Evolutionary conservation across 2,113 vertebrate genomes (phyloP), one percentile per base, ranked within the genome.

Genomic region (Anguilla japonica): DNA sequence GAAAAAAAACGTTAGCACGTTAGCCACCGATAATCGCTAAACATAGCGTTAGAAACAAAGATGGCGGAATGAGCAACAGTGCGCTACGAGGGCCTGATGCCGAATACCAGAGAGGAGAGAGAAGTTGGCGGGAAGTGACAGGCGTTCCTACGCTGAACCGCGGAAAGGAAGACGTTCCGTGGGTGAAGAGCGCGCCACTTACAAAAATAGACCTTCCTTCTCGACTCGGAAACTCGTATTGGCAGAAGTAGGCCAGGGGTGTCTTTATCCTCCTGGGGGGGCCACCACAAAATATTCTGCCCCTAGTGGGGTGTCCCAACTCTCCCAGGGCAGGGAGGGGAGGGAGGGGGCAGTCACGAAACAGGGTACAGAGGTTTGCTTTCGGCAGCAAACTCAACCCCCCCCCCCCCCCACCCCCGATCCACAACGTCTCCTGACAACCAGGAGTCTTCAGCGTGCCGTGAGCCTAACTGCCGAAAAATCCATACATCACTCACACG

Each of bases 391-490:
- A 15, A 29, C 34, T 34, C 34, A 34, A 34, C 34, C 34, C 34
- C 43, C 43, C 43, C 43, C 41, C 43, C 13, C 41, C 1, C 43
- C 43, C 41, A n/a, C 13, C 41, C 1, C 9, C 13, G 5, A n/a
- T 50, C 2, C 46, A 34, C 82, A 18, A 26, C 20, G 34, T 9
- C 22, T 63, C 20, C 22, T 43, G n/a, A 75, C 26, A 82, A 1
- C 46, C 26, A 6, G 18, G 57, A 60, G 57, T n/a, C 63, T n/a
- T 57, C 50, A 56, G 82, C 56, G 41, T 84, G 85, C 88, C 79
- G 88, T 43, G 82, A 91, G 91, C 90, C 90, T 89, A 92, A 91
- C 92, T 90, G 43, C 75, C 79, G 87, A 46, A 89, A 91, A 92
- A 93, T 91, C 91, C 88, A 90, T 92, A 79, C 83, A 22, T 67